These are phyloP conservation scores for Fukomys damarensis DNA, from an alignment of 2,113 vertebrate genomes.

Conservation along the genomic window DNA sequence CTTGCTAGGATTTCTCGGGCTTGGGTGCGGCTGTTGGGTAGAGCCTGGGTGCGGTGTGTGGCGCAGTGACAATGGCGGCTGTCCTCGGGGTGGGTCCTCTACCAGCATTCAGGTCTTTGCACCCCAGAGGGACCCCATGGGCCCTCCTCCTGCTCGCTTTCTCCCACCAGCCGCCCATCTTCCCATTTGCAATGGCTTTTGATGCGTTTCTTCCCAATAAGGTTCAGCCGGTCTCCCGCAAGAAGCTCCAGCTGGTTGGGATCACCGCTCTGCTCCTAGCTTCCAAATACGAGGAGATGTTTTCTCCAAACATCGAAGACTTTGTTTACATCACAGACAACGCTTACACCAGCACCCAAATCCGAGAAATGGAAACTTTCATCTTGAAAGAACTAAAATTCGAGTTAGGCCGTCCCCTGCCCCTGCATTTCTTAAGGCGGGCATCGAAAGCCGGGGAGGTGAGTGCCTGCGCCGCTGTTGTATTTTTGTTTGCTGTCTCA, in stretches of 20 bases:
- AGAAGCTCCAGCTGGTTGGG: conserved; percentile 94
- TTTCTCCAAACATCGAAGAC: conserved; percentile 91
- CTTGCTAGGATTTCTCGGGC: not conserved
- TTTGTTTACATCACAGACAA: conserved; percentile 97
- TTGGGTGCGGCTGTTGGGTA: not conserved
- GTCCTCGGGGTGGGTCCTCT: not conserved
- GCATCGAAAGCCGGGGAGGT: conserved; percentile 95
- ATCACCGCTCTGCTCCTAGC: conserved; percentile 94
- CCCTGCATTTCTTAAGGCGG: conserved; percentile 94
- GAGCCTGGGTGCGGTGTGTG: not conserved
- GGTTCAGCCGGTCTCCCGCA: conserved; percentile 90
- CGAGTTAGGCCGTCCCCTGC: conserved; percentile 93
- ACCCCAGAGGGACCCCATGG: not conserved
- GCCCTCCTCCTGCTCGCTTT: not conserved
- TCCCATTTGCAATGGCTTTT: not conserved
- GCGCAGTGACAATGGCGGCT: too few relatives aligned
- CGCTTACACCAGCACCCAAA: conserved; percentile 90
- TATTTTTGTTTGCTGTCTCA: not conserved
- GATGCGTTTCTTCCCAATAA: conserved; percentile 71
- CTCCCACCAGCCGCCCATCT: too few relatives aligned
- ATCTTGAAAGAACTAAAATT: conserved; percentile 92
- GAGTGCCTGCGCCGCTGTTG: conserved; percentile 58
- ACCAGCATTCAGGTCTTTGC: not conserved
- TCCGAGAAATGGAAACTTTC: conserved; percentile 93
- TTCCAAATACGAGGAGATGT: conserved; percentile 97